phyloP scores from a whole-genome alignment of 2,113 vertebrate species.

The Formicarius rufipectus region DNA sequence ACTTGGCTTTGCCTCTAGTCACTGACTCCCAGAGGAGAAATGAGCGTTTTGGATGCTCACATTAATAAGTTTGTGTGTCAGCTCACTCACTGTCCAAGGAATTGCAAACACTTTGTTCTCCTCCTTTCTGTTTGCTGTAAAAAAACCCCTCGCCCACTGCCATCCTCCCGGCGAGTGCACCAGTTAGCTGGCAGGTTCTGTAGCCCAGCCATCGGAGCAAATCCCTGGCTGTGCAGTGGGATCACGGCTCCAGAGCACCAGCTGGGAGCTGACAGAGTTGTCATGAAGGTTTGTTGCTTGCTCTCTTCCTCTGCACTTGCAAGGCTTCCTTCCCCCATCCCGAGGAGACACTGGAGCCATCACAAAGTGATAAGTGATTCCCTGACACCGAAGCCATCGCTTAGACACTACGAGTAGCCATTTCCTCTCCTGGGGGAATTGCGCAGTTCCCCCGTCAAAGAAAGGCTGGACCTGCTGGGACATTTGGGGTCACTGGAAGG shows the following conservation, averaged over 20 bases:
- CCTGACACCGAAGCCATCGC: not conserved
- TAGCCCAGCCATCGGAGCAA: not conserved
- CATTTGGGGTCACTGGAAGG: not conserved
- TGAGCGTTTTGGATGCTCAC: conserved; percentile 11
- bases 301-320: not conserved
- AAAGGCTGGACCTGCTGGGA: not conserved
- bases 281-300: not conserved
- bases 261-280: not conserved
- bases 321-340: conserved; percentile 11
- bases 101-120: conserved; percentile 12
- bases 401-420: not conserved
- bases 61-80: conserved; percentile 14
- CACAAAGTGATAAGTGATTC: not conserved
- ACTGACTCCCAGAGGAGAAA: conserved; percentile 1
- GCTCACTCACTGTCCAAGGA: not conserved
- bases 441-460: not conserved
- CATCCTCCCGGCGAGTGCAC: not conserved
- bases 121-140: not conserved
- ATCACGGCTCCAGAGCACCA: not conserved
- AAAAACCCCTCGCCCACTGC: not conserved
- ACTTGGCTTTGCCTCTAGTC: conserved; percentile 26
- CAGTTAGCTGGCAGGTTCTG: not conserved
- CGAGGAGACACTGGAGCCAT: not conserved
- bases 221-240: not conserved
- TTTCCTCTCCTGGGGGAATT: conserved; percentile 1